These are phyloP conservation scores for Macheiramphus alcinus DNA, from an alignment of 2,113 vertebrate species.

Conservation along the genomic window DNA sequence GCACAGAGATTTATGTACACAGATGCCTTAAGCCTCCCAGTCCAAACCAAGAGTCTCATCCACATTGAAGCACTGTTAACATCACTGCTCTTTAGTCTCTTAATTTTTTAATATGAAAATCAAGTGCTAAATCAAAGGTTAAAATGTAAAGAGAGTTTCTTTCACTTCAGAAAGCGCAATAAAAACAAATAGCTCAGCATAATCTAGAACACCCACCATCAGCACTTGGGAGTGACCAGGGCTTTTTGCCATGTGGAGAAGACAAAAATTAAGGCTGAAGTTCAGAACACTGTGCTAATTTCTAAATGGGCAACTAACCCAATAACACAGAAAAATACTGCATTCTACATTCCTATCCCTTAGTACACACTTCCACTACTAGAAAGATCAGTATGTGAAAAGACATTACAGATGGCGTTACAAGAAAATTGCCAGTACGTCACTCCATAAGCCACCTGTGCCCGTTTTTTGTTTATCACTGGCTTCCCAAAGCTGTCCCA, in stretches of 20 bases:
- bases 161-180: not conserved
- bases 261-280: not conserved
- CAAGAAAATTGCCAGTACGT: not conserved
- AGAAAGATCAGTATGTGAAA: not conserved
- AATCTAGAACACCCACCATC: not conserved
- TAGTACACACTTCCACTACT: not conserved
- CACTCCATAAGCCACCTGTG: not conserved
- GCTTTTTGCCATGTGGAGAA: not conserved
- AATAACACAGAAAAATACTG: not conserved
- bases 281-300: not conserved
- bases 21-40: not conserved
- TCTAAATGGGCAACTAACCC: not conserved
- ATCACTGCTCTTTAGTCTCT: not conserved
- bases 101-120: not conserved
- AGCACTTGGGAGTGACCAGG: not conserved
- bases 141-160: not conserved
- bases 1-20: not conserved
- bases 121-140: not conserved
- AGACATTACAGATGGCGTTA: not conserved
- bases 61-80: not conserved
- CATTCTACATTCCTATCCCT: not conserved
- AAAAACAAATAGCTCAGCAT: not conserved
- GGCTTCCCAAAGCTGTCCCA: not conserved
- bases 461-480: not conserved
- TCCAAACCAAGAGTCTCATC: not conserved